Evolutionary conservation across 64 coral and sea anemone genomes (phyloP), one percentile per base, ranked within the genome.

Genomic region (Dendrophyllia cribrosa): DNA sequence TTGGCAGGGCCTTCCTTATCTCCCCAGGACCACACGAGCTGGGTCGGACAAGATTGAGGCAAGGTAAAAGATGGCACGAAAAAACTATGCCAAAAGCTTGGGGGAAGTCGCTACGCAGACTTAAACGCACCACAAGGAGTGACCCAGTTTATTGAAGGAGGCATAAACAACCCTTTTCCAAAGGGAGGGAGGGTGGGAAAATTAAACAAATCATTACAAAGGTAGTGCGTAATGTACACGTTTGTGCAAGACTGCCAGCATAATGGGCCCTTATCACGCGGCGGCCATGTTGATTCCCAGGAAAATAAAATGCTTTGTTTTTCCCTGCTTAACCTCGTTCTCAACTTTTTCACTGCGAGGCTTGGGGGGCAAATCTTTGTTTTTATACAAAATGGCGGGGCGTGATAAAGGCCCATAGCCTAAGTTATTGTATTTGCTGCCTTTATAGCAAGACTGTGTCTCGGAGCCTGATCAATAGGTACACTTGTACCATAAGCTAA

Each of bases 71-170:
- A 66, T 66, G 63, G 15, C 63, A 66, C 15, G 63, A 66, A 66
- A 13, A 66, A 66, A 19, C 63, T 19, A 66, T 66, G 63, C 63
- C 63, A 66, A 66, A 34, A n/a, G 63, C 63, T 66, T 66, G 63
- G 34, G 63, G 63, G 63, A 66, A 66, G 63, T 66, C 63, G 63
- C 63, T 66, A 66, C 63, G 63, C 63, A 66, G 63, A 66, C 63
- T 66, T 66, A 66, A 66, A 13, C 63, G 3, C 3, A 66, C 63
- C 63, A n/a, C 63, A 66, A 20, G 63, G 63, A 66, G 63, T 20
- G 63, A 66, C 63, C 63, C 63, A 66, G 63, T 66, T 66, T 66
- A 66, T 66, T 66, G 63, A 66, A 66, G 19, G 15, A 66, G 20
- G 14, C 15, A 66, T 19, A 0, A 19, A 66, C 15, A 20, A 19